Conservation (phyloP, 2,797 vertebrate genomes). For the Clamator glandarius region DNA sequence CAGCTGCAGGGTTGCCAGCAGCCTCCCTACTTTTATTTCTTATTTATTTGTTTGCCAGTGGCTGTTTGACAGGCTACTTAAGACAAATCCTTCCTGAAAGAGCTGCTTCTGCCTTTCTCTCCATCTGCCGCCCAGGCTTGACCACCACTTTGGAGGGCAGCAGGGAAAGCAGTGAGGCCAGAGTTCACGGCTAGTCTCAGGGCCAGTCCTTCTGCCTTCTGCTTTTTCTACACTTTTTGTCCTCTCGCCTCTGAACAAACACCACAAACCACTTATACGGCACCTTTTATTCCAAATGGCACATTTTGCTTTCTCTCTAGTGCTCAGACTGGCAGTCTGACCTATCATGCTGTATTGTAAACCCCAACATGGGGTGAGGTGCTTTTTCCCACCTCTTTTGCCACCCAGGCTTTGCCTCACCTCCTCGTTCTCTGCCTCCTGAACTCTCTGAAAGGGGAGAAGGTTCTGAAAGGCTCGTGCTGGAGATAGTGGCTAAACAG, state of each 20-base stretch:
- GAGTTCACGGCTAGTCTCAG: not conserved
- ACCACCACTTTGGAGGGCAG: not conserved
- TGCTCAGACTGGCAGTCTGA: not conserved
- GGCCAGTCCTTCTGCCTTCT: not conserved
- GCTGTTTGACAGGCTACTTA: slow-evolving; percentile 19
- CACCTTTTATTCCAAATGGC: not conserved
- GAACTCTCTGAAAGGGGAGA: not conserved
- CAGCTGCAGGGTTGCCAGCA: not conserved
- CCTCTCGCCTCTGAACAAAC: not conserved
- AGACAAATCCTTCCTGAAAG: slow-evolving; percentile 14
- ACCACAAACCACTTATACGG: not conserved
- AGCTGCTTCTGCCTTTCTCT: not conserved
- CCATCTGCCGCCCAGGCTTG: slow-evolving; percentile 1
- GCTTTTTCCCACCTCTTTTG: not conserved
- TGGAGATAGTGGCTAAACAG: not conserved
- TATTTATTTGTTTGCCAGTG: slow-evolving; percentile 32
- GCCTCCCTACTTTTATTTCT: slow-evolving; percentile 40
- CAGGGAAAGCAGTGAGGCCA: not conserved
- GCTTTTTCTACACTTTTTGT: not conserved
- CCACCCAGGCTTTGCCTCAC: not conserved
- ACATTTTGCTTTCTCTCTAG: not conserved
- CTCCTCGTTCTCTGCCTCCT: not conserved
- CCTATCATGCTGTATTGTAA: not conserved
- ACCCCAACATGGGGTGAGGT: not conserved
- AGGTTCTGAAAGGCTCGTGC: not conserved